Evolutionary conservation across 1,140 invertebrate genomes (phyloP).

Genomic region (Agrilus planipennis): DNA sequence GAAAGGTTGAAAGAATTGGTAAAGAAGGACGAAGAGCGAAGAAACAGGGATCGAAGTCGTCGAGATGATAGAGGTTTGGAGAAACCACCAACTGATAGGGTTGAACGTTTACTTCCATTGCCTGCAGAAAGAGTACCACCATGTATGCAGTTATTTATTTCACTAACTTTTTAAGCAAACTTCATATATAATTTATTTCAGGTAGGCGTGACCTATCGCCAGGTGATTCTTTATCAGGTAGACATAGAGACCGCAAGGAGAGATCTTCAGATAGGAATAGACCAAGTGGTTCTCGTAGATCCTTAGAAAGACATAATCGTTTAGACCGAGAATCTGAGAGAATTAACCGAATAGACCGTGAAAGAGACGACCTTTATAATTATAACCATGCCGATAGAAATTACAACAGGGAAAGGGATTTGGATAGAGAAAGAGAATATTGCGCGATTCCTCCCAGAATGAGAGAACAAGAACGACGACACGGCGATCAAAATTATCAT

Average conservation of each 20-base stretch:
- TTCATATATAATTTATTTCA: too few species aligned
- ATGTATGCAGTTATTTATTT: too few species aligned
- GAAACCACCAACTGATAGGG: conserved; percentile 27
- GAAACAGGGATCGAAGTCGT: conserved; percentile 22
- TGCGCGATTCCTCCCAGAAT: conserved; percentile 9
- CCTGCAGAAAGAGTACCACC: conserved; percentile 28
- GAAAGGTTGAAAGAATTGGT: conserved; percentile 40
- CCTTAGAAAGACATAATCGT: conserved; percentile 20
- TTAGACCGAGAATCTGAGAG: conserved; percentile 16
- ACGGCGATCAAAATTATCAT: conserved; percentile 29
- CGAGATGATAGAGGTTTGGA: conserved; percentile 31
- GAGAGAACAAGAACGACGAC: conserved; percentile 16
- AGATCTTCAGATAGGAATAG: conserved; percentile 11
- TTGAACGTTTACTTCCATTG: conserved; percentile 27
- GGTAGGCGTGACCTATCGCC: background rate
- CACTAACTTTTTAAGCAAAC: too few species aligned
- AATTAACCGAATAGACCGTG: conserved; percentile 7
- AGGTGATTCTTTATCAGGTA: background rate
- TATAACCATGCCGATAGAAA: conserved; percentile 14
- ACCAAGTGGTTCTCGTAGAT: conserved; percentile 17
- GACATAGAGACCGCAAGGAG: conserved; percentile 10
- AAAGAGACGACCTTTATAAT: conserved; percentile 10
- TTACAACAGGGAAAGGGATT: conserved; percentile 18
- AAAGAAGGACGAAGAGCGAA: conserved; percentile 32
- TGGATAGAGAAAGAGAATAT: conserved; percentile 14